phyloP scores from a whole-genome alignment of 2,113 vertebrate species.

The Bos javanicus region DNA sequence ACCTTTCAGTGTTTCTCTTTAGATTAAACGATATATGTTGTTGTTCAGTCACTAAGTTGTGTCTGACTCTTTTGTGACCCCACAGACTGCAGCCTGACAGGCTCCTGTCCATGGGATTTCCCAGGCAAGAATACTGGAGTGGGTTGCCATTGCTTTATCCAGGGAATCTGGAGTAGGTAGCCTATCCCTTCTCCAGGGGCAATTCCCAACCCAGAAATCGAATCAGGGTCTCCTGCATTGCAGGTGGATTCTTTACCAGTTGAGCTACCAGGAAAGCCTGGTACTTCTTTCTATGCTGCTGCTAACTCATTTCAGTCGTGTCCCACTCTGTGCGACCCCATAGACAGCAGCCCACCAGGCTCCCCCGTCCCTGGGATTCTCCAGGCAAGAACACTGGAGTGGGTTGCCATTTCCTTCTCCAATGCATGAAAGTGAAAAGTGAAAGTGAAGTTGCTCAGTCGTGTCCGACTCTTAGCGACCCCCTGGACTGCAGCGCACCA shows the following conservation, averaged over 20 bases:
- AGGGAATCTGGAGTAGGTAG: background rate
- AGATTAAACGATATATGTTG: background rate
- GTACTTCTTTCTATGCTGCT: background rate
- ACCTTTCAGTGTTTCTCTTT: background rate
- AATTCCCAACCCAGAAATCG: background rate
- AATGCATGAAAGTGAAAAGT: no score
- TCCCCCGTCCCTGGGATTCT: no score
- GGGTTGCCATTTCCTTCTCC: no score
- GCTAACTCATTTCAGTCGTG: no score
- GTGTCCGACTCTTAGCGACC: no score
- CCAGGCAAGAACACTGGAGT: no score
- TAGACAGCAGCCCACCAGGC: no score
- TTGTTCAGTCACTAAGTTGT: accelerated
- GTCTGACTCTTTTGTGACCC: background rate
- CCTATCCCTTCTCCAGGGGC: background rate
- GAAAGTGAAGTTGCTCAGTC: no score
- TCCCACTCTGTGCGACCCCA: no score
- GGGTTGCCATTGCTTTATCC: background rate
- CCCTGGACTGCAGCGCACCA: no score
- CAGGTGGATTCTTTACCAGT: background rate
- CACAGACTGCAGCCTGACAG: background rate
- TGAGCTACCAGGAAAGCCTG: background rate
- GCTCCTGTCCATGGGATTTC: background rate
- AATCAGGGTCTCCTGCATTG: background rate
- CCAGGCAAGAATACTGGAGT: background rate